These are phyloP conservation scores for Chloroclystis v-ata DNA, from an alignment of 2,888 invertebrate species.

Conservation along the genomic window DNA sequence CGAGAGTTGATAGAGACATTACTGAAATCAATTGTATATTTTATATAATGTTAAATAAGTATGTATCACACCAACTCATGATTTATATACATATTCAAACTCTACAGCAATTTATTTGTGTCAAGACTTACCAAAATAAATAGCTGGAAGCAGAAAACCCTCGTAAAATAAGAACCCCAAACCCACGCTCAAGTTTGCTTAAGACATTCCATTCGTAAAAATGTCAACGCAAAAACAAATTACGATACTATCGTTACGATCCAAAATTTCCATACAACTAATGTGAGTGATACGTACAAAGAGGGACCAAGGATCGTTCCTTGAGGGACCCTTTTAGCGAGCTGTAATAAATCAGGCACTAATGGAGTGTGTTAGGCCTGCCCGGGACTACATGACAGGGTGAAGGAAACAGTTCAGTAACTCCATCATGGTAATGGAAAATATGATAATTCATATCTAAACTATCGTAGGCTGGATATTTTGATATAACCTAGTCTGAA, in stretches of 20 bases:
- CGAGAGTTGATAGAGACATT: neutral
- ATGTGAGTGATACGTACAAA: constrained; percentile 63
- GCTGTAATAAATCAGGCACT: constrained; percentile 69
- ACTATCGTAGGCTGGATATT: neutral
- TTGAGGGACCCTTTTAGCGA: constrained; percentile 70
- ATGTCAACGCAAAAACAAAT: constrained; percentile 37
- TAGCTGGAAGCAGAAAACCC: too few species aligned
- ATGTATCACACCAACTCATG: too few species aligned
- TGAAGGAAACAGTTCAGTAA: constrained; percentile 2
- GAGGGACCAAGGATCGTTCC: constrained; percentile 60
- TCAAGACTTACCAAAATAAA: too few species aligned
- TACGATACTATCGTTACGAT: constrained; percentile 49
- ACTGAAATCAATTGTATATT: too few species aligned
- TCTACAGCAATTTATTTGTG: too few species aligned
- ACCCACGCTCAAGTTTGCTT: too few species aligned
- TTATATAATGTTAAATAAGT: too few species aligned
- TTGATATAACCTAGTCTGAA: neutral
- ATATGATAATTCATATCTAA: neutral
- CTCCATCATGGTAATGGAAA: constrained; percentile 1
- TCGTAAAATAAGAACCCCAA: too few species aligned
- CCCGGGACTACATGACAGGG: constrained; percentile 35
- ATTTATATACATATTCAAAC: too few species aligned
- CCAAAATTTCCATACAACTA: constrained; percentile 62
- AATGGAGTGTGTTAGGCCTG: constrained; percentile 66
- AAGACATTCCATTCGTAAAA: constrained; percentile 8